Percentiles rank a stretch among this genome's conserved stretches.
These are phyloP conservation scores for Antidorcas marsupialis DNA, from an alignment of 2,113 vertebrate species.

Conservation along the genomic window DNA sequence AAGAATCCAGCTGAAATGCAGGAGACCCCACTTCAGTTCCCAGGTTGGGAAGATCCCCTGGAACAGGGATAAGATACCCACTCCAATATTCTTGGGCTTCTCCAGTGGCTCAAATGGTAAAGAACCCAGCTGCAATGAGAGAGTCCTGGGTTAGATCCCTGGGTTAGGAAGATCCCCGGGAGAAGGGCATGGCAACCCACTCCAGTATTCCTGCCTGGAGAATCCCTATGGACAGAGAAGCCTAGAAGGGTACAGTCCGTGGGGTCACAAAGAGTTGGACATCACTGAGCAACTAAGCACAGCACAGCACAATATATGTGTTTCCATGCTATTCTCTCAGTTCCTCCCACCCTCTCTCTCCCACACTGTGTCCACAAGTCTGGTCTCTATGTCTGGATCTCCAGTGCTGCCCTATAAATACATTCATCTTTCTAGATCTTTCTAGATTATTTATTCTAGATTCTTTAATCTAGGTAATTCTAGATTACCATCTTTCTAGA, in stretches of 20 bases:
- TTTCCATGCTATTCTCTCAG: background rate
- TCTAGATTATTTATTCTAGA: too few relatives aligned
- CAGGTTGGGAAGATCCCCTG: accelerated
- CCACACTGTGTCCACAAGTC: background rate
- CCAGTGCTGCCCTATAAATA: background rate
- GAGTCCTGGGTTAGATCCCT: background rate
- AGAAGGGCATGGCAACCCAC: background rate
- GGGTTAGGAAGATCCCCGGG: background rate
- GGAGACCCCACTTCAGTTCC: background rate
- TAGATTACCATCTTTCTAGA: background rate
- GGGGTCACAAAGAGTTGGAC: background rate
- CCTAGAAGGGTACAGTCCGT: background rate
- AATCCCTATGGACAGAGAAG: background rate
- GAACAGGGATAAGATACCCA: background rate
- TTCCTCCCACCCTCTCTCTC: background rate
- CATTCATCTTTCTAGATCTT: background rate
- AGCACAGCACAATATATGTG: background rate
- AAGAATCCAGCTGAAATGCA: background rate
- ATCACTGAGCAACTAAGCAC: background rate
- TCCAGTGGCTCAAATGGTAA: background rate
- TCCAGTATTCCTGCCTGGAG: background rate
- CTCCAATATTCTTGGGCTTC: background rate
- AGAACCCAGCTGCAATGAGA: background rate
- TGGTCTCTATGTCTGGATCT: background rate
- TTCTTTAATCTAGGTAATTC: too few relatives aligned